Conservation (phyloP, 2,888 invertebrate genomes). For the Plutella xylostella region DNA sequence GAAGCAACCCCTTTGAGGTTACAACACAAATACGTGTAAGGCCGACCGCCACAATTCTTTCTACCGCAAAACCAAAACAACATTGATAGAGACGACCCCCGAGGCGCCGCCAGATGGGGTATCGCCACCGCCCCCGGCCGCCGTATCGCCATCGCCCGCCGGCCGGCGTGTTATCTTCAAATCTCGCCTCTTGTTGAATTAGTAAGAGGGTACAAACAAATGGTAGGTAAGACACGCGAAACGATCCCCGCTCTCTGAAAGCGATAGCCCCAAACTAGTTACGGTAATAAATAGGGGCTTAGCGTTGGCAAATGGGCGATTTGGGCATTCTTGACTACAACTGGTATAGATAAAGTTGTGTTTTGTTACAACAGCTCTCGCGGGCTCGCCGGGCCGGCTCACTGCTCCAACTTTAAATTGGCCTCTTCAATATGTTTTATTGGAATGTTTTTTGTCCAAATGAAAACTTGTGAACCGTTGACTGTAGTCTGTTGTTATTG, state of each 20-base stretch:
- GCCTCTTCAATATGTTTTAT: too few species aligned
- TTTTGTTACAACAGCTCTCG: neutral
- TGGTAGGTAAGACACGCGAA: conserved; percentile 45
- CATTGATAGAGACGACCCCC: too few species aligned
- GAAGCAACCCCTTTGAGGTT: too few species aligned
- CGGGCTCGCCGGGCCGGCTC: neutral
- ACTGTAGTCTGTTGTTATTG: too few species aligned
- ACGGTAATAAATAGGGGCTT: conserved; percentile 58
- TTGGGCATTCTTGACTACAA: conserved; percentile 58
- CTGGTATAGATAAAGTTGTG: conserved; percentile 32
- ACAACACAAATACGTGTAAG: too few species aligned
- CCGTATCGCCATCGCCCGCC: neutral
- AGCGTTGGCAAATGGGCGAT: conserved; percentile 55
- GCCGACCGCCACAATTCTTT: too few species aligned
- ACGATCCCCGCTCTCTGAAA: conserved; percentile 44
- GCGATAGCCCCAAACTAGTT: conserved; percentile 59
- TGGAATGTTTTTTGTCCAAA: too few species aligned
- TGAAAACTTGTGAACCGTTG: too few species aligned
- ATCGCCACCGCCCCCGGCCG: too few species aligned
- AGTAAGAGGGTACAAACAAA: conserved; percentile 56
- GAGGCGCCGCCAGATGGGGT: too few species aligned
- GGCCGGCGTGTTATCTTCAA: conserved; percentile 38
- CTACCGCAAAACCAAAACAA: too few species aligned
- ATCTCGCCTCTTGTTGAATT: conserved; percentile 51
- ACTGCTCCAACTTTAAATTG: too few species aligned